Base-by-base conservation (phyloP, 2,888 invertebrate species). In the Timema podura region DNA sequence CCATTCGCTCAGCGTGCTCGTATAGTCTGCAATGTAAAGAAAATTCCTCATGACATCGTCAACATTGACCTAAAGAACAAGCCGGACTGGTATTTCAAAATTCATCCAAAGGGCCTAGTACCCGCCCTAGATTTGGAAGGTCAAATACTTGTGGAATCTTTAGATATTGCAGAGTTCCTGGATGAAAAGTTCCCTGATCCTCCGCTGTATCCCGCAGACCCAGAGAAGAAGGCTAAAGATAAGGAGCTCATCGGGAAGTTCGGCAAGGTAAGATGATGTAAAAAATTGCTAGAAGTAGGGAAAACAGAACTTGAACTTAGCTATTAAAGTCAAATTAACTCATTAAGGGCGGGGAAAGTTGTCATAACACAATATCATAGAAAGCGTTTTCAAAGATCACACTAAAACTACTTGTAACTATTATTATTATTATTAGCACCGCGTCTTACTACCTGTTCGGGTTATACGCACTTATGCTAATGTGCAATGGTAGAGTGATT, bases 131-230 rank as follows among this genome's bases (percentile, higher is more conserved):
- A 84, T 71, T 76, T 77, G 8, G 84, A 84, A 72, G 79, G 80
- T 13, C 79, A 82, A 75, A 76, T 85, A 3, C 74, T 87, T 3
- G 81, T 82, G 44, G 87, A 87, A 76, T 86, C 86, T 67, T 76
- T 82, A 13, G 81, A 81, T n/a, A 84, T 87, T 74, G 80, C 82
- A 46, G 83, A 87, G 72, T 87, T 83, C 76, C 78, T 88, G 61
- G 85, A 88, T 74, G 83, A 86, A 70, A 81, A 83, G 59, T 86
- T 84, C 76, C 83, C 85, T 0, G 78, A 83, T 30, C 81, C 82
- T 61, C 80, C 81, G n/a, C 78, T 87, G 0, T 83, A 82, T 72
- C 82, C 85, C 0, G 76, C 80, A 2, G 83, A 84, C 71, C 82
- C 84, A 0, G 78, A 78, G 45, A 48, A 47, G 11, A 73, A 71